A percentile compares a stretch with the other conserved stretches of the same genome.
Conservation (phyloP, 2,888 invertebrate genomes). For the Nomada hirtipes region DNA sequence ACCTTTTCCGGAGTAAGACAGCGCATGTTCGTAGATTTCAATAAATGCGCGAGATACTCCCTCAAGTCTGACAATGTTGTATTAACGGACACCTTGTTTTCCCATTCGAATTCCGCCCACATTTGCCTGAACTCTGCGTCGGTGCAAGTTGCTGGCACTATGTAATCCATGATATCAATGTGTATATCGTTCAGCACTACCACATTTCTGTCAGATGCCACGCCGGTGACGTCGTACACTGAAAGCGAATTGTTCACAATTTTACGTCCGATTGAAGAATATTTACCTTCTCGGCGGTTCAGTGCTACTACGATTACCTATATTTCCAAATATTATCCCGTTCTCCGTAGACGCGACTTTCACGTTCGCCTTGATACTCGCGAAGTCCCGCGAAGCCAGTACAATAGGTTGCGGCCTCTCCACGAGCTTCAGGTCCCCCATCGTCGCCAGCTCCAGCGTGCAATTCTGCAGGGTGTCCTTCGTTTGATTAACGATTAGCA, state of each 20-base stretch:
- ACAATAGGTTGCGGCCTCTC: conserved; percentile 98
- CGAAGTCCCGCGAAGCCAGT: conserved; percentile 98
- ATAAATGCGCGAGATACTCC: conserved; percentile 96
- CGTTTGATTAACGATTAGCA: conserved; percentile 99
- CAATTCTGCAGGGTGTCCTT: conserved; percentile 99
- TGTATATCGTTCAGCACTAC: conserved; percentile 99
- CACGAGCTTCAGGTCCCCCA: conserved; percentile 98
- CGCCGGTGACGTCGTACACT: conserved; percentile 98
- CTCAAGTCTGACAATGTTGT: conserved; percentile 96
- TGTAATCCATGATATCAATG: conserved; percentile 99
- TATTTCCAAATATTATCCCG: conserved; percentile 99
- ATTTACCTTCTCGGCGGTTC: neutral
- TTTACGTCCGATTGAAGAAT: neutral
- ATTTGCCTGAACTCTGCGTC: conserved; percentile 99
- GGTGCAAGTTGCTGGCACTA: conserved; percentile 96
- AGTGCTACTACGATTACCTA: conserved; percentile 87
- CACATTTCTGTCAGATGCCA: conserved; percentile 96
- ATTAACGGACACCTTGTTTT: conserved; percentile 99
- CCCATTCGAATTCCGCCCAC: conserved; percentile 99
- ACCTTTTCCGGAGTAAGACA: conserved; percentile 98
- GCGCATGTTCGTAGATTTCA: conserved; percentile 99
- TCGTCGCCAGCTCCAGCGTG: conserved; percentile 98
- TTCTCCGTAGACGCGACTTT: conserved; percentile 99
- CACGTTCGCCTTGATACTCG: conserved; percentile 99
- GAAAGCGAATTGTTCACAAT: conserved; percentile 58